These are phyloP conservation scores for Hoplostethus atlanticus DNA, from an alignment of 2,797 vertebrate genomes.

Conservation along the genomic window DNA sequence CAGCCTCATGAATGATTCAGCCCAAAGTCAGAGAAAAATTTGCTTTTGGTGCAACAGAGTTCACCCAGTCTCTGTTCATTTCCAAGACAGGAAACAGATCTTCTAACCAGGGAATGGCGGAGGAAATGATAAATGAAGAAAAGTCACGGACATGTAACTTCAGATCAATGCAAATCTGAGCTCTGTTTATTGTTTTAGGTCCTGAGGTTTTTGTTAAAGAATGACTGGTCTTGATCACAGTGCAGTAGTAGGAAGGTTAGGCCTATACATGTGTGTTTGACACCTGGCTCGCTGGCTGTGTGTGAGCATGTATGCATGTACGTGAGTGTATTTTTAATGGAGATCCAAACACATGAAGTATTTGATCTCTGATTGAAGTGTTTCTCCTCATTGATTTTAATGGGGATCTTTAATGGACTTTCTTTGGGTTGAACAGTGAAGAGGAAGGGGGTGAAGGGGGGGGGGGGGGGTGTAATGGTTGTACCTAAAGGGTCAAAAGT, in stretches of 20 bases:
- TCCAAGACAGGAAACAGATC: constrained; percentile 41
- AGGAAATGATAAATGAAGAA: constrained; percentile 54
- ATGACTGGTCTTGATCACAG: constrained; percentile 30
- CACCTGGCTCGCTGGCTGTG: constrained; percentile 29
- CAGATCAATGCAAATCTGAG: constrained; percentile 39
- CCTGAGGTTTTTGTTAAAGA: constrained; percentile 27
- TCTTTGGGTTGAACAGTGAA: constrained; percentile 10
- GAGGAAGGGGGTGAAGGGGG: background rate
- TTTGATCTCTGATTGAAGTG: background rate
- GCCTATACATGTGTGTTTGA: constrained; percentile 34
- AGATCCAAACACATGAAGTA: constrained; percentile 25
- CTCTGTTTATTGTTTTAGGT: constrained; percentile 56
- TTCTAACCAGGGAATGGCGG: constrained; percentile 11
- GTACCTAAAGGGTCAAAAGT: constrained; percentile 8
- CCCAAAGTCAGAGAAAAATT: constrained; percentile 7
- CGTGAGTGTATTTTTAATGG: constrained; percentile 22
- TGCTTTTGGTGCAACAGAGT: constrained; percentile 34
- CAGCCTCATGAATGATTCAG: constrained; percentile 42
- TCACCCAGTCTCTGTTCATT: constrained; percentile 15
- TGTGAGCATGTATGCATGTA: constrained; percentile 10
- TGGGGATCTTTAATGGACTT: background rate
- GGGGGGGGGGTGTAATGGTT: constrained; percentile 1
- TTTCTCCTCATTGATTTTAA: background rate
- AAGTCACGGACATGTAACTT: constrained; percentile 10
- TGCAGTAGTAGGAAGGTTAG: constrained; percentile 10